Conservation (phyloP, 2,888 invertebrate genomes). For the Diogma glabrata region DNA sequence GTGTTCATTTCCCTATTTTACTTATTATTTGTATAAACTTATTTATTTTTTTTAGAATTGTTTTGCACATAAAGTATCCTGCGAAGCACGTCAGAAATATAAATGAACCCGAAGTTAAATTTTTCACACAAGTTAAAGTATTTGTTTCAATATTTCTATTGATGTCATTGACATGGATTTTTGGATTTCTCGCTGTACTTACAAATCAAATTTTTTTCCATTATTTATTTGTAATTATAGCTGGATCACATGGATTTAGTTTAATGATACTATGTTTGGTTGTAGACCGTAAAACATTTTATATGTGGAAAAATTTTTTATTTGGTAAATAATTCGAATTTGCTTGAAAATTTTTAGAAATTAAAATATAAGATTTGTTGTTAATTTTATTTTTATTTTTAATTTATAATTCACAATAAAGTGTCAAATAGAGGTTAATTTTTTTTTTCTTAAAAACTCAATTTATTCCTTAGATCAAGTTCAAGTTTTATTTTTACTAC, state of each 20-base stretch:
- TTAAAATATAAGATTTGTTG: too few species aligned
- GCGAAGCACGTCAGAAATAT: too few species aligned
- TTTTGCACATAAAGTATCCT: too few species aligned
- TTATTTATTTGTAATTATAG: neutral
- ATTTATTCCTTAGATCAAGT: too few species aligned
- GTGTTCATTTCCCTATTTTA: constrained; percentile 2
- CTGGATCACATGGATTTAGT: neutral
- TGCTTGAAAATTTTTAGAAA: too few species aligned
- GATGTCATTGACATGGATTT: constrained; percentile 1
- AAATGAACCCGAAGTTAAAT: neutral
- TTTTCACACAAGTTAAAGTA: neutral
- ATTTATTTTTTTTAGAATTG: neutral
- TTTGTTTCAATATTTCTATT: neutral
- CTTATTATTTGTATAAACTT: neutral
- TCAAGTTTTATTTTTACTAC: too few species aligned
- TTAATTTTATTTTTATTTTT: too few species aligned
- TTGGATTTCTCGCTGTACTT: neutral
- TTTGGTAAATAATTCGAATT: too few species aligned
- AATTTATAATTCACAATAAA: too few species aligned
- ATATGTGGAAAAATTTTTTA: too few species aligned
- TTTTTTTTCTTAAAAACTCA: too few species aligned
- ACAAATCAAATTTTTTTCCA: neutral
- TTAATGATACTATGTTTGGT: neutral
- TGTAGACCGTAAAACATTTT: neutral
- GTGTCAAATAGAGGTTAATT: too few species aligned